Percentiles rank a stretch among this genome's conserved stretches.
These are phyloP conservation scores for Pogonophryne albipinna DNA, from an alignment of 2,797 vertebrate species.

Conservation along the genomic window DNA sequence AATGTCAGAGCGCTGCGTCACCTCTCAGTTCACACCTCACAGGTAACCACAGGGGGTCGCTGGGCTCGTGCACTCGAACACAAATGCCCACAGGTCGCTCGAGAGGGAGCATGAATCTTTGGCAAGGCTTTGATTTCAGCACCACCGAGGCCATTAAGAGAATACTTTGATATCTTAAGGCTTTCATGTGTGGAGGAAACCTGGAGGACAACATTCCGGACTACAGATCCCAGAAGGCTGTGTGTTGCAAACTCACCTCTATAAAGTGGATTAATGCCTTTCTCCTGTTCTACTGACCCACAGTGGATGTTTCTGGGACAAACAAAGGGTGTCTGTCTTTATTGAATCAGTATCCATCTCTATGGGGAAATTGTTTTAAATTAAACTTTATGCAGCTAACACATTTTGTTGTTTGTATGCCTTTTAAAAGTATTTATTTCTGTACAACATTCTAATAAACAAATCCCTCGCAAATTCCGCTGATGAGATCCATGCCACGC, in stretches of 20 bases:
- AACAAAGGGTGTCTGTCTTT: constrained; percentile 1
- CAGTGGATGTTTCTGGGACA: constrained; percentile 25
- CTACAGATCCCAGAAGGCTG: constrained; percentile 62
- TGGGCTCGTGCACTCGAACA: background rate
- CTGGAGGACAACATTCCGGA: constrained; percentile 27
- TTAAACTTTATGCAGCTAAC: too few relatives aligned
- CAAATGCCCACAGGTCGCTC: constrained; percentile 8
- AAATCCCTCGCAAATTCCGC: background rate
- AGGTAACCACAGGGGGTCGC: background rate
- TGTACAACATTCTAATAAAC: background rate
- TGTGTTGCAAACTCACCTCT: constrained; percentile 55
- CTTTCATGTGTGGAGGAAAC: constrained; percentile 20
- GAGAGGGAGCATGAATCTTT: constrained; percentile 2
- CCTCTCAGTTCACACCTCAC: constrained; percentile 14
- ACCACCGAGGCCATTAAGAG: constrained; percentile 1
- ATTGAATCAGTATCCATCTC: background rate
- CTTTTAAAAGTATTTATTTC: background rate
- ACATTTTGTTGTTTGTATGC: background rate
- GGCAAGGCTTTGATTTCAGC: constrained; percentile 39
- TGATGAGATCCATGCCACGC: background rate
- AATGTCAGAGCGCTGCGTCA: constrained; percentile 54
- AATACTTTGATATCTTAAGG: constrained; percentile 31
- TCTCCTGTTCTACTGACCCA: constrained; percentile 62
- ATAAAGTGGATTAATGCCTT: constrained; percentile 70
- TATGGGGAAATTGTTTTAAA: background rate